phyloP scores from a whole-genome alignment of 2,797 vertebrate species.

The Manis pentadactyla region DNA sequence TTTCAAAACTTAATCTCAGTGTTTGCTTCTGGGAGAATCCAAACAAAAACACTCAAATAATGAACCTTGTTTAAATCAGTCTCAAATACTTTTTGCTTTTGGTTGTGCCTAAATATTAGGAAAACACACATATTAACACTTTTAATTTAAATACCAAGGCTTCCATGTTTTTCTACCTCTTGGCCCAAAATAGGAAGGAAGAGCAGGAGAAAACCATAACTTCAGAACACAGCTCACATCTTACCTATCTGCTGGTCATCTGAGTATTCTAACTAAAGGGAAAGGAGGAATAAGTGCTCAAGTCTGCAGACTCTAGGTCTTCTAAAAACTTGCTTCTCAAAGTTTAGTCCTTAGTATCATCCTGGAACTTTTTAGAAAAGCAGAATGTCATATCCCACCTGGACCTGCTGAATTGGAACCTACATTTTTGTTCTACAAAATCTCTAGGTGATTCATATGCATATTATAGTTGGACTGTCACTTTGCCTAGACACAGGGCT shows the following conservation, averaged over 20 bases:
- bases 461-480: neutral
- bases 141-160: neutral
- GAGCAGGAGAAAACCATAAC: neutral
- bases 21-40: neutral
- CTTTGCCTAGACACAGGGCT: neutral
- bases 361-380: neutral
- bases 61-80: neutral
- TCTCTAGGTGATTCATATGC: neutral
- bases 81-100: slow-evolving; percentile 9
- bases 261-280: neutral
- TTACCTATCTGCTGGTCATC: neutral
- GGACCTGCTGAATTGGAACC: neutral
- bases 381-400: neutral
- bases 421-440: neutral
- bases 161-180: neutral
- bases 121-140: neutral
- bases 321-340: neutral
- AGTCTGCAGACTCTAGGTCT: neutral
- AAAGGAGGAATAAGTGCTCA: neutral
- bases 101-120: neutral
- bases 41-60: neutral
- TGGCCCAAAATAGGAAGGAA: neutral
- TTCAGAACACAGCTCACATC: neutral
- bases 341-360: neutral
- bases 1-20: neutral